phyloP scores from a whole-genome alignment of 2,888 invertebrate species.

The Antitype chi region DNA sequence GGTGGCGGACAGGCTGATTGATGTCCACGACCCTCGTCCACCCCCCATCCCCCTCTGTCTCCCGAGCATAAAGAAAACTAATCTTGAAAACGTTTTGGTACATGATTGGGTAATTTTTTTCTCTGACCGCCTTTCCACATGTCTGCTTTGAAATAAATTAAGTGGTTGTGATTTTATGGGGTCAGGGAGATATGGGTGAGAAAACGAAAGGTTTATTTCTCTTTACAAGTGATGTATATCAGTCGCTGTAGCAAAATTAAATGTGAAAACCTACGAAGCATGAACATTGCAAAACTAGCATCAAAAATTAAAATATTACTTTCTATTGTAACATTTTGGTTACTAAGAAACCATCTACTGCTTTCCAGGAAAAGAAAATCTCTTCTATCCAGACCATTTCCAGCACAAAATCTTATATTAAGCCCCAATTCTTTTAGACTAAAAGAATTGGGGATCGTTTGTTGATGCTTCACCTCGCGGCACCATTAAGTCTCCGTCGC shows the following conservation, averaged over 20 bases:
- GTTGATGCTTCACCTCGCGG: conserved; percentile 51
- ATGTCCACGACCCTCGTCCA: conserved; percentile 77
- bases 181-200: conserved; percentile 19
- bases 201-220: conserved; percentile 21
- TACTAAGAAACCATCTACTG: neutral
- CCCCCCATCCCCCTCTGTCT: conserved; percentile 58
- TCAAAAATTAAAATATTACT: neutral
- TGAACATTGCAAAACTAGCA: neutral
- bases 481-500: conserved; percentile 54
- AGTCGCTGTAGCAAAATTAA: neutral
- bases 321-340: neutral
- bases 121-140: conserved; percentile 62
- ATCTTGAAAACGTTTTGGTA: conserved; percentile 68
- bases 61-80: conserved; percentile 70
- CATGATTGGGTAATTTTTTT: conserved; percentile 69
- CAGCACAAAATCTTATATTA: conserved; percentile 12
- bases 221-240: conserved; percentile 8
- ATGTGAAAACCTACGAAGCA: neutral
- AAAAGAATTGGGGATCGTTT: conserved; percentile 27
- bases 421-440: conserved; percentile 21
- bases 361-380: neutral
- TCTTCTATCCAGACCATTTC: neutral
- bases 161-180: conserved; percentile 54
- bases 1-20: conserved; percentile 72
- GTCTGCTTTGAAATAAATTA: conserved; percentile 57